phyloP scores from a whole-genome alignment of 2,797 vertebrate species.

The Linurgus olivaceus region DNA sequence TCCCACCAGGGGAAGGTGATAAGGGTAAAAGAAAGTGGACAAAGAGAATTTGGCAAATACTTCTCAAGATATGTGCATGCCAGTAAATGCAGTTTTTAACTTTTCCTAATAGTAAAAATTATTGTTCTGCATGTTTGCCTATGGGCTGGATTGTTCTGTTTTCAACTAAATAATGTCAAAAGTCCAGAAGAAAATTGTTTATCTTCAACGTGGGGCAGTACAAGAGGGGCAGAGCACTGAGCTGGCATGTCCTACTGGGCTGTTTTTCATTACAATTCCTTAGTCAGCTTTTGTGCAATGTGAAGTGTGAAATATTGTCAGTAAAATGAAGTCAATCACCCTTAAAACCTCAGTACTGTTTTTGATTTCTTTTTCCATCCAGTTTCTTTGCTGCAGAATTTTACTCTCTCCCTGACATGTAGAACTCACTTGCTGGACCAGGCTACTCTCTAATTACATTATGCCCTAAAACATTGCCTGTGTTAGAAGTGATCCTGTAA shows the following conservation, averaged over 20 bases:
- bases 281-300: not conserved
- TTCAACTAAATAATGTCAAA: not conserved
- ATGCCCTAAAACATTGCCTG: not conserved
- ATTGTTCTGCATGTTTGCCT: not conserved
- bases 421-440: not conserved
- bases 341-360: not conserved
- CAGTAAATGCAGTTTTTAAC: not conserved
- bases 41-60: not conserved
- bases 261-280: not conserved
- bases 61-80: not conserved
- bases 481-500: not conserved
- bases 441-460: not conserved
- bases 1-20: constrained; percentile 43
- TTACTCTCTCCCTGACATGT: not conserved
- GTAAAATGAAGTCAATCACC: not conserved
- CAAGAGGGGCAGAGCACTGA: not conserved
- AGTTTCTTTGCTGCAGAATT: not conserved
- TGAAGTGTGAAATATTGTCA: not conserved
- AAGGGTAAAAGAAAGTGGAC: constrained; percentile 11
- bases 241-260: not conserved
- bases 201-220: not conserved
- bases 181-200: not conserved
- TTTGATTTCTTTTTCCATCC: not conserved
- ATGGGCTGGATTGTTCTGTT: not conserved
- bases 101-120: not conserved